Conservation (phyloP, 1,140 invertebrate species). For the Camponotus pennsylvanicus region DNA sequence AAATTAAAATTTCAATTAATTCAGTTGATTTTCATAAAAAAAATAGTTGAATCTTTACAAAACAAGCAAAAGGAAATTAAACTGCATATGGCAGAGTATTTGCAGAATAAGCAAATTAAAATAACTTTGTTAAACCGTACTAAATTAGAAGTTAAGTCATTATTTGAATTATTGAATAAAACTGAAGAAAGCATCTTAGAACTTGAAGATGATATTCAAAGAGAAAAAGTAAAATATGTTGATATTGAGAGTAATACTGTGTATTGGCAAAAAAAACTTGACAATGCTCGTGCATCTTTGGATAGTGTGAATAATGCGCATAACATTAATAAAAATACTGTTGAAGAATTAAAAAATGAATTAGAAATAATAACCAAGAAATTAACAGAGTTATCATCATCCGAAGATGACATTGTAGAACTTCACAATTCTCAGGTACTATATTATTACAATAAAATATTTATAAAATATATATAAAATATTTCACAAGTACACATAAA, state of each 20-base stretch:
- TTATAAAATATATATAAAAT: background rate
- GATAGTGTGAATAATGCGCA: constrained; percentile 94
- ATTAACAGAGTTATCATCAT: constrained; percentile 91
- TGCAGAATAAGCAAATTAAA: constrained; percentile 91
- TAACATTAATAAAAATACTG: constrained; percentile 93
- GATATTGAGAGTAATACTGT: constrained; percentile 96
- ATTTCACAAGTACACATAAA: background rate
- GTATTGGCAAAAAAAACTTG: constrained; percentile 96
- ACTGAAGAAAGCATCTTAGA: constrained; percentile 95
- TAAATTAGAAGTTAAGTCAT: constrained; percentile 94
- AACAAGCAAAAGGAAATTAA: background rate
- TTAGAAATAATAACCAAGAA: constrained; percentile 91
- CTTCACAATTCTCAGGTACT: constrained; percentile 94
- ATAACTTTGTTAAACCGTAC: constrained; percentile 93
- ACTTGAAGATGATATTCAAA: constrained; percentile 95
- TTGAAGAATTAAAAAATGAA: constrained; percentile 93
- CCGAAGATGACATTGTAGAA: constrained; percentile 92
- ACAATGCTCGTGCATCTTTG: constrained; percentile 93
- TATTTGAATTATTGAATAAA: constrained; percentile 93
- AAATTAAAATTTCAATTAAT: constrained; percentile 33
- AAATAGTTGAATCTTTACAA: background rate
- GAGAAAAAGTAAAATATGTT: constrained; percentile 94
- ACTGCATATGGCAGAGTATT: constrained; percentile 88
- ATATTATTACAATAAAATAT: background rate
- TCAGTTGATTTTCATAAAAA: constrained; percentile 1